A percentile compares a stretch with the other conserved stretches of the same genome.
Conservation (phyloP, 1,140 invertebrate genomes). For the Drosophila virilis region DNA sequence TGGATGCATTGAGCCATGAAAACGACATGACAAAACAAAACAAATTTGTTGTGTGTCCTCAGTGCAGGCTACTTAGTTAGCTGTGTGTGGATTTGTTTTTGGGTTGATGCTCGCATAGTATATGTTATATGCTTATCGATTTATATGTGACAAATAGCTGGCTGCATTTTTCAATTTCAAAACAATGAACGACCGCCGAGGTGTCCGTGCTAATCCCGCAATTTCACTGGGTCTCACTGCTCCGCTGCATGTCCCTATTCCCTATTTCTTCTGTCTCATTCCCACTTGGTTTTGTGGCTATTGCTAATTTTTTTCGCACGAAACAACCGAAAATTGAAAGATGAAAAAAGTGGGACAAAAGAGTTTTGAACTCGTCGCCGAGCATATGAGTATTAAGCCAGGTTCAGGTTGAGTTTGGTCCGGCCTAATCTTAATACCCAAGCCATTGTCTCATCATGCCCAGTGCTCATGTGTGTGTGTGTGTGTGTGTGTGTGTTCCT, state of each 20-base stretch:
- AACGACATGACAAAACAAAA: constrained; percentile 83
- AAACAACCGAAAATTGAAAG: constrained; percentile 34
- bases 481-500: constrained; percentile 25
- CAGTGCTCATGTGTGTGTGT: constrained; percentile 19
- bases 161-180: constrained; percentile 61
- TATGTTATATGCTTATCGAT: not conserved
- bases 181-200: constrained; percentile 51
- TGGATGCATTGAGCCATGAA: constrained; percentile 77
- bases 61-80: constrained; percentile 8
- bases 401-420: constrained; percentile 37
- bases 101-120: not conserved
- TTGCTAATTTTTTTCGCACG: constrained; percentile 73
- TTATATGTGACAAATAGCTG: constrained; percentile 66
- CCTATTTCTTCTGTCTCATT: constrained; percentile 8
- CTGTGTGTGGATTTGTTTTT: not conserved
- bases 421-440: constrained; percentile 55
- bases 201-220: constrained; percentile 77
- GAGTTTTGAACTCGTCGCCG: constrained; percentile 49
- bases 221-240: constrained; percentile 57
- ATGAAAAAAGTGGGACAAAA: constrained; percentile 34
- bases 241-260: not conserved
- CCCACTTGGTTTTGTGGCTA: constrained; percentile 8
- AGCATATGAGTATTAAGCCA: constrained; percentile 62
- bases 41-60: constrained; percentile 55
- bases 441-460: constrained; percentile 61